These are phyloP conservation scores for Vultur gryphus DNA, from an alignment of 2,797 vertebrate genomes.

Conservation along the genomic window DNA sequence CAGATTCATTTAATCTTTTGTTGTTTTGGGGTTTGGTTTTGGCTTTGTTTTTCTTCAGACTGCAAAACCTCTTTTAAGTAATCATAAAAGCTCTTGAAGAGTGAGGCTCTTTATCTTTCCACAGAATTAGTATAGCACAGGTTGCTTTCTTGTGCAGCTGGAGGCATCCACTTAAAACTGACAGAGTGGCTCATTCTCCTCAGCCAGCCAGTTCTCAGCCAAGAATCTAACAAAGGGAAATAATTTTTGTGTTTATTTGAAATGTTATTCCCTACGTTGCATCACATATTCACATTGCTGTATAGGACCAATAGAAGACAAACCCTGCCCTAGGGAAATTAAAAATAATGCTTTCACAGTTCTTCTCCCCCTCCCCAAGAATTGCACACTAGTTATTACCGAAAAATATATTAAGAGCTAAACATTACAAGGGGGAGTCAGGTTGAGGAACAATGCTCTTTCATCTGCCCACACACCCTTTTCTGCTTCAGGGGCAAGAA, in stretches of 20 bases:
- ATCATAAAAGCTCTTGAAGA: neutral
- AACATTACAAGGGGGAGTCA: neutral
- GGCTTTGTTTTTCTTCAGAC: neutral
- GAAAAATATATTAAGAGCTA: neutral
- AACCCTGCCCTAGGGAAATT: neutral
- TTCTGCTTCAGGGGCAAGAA: neutral
- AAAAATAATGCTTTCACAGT: neutral
- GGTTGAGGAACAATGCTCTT: neutral
- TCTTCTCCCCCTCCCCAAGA: neutral
- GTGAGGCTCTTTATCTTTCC: neutral
- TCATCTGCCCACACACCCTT: neutral
- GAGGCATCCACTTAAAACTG: neutral
- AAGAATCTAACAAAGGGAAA: neutral
- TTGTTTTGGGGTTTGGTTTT: neutral
- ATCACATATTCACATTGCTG: neutral
- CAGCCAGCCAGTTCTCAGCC: neutral
- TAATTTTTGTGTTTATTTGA: neutral
- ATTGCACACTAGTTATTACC: neutral
- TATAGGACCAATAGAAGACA: neutral
- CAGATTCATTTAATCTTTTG: neutral
- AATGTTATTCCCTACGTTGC: neutral
- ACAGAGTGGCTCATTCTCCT: neutral
- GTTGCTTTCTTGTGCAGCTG: conserved; percentile 4
- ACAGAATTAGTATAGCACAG: neutral
- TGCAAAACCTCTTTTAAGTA: neutral